Evolutionary conservation across 1,140 invertebrate species (phyloP).

Genomic region (Zaprionus vittiger): DNA sequence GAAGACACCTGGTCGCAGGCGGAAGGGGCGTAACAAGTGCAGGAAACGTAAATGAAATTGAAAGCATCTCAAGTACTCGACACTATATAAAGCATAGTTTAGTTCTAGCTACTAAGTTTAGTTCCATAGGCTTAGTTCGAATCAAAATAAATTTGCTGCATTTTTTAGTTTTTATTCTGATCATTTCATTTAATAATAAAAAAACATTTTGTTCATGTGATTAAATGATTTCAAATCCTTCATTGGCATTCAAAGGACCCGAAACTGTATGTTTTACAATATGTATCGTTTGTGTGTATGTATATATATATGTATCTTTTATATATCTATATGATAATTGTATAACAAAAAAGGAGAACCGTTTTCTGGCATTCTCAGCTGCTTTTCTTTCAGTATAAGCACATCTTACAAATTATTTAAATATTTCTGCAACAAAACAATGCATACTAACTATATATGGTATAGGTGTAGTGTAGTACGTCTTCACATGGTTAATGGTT

Average conservation of each 20-base stretch:
- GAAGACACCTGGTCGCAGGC: slow-evolving; percentile 73
- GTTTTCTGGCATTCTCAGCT: slow-evolving; percentile 40
- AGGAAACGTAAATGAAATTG: slow-evolving; percentile 71
- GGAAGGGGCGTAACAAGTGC: slow-evolving; percentile 83
- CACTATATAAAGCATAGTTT: slow-evolving; percentile 5
- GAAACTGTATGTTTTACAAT: slow-evolving; percentile 11
- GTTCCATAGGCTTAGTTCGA: slow-evolving; percentile 5
- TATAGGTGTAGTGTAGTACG: slow-evolving; percentile 14
- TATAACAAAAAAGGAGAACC: slow-evolving; percentile 72
- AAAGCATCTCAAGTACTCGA: not conserved
- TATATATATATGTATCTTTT: slow-evolving; percentile 56
- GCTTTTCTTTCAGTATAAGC: slow-evolving; percentile 37
- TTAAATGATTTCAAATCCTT: slow-evolving; percentile 56
- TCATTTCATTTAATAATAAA: slow-evolving; percentile 72
- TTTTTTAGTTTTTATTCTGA: slow-evolving; percentile 65
- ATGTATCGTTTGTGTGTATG: slow-evolving; percentile 46
- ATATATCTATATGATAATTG: slow-evolving; percentile 66
- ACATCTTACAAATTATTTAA: slow-evolving; percentile 53
- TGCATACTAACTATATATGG: slow-evolving; percentile 28
- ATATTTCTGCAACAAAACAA: slow-evolving; percentile 52
- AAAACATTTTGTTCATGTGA: slow-evolving; percentile 74
- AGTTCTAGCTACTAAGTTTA: slow-evolving; percentile 22
- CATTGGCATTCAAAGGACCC: slow-evolving; percentile 47
- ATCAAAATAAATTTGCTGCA: slow-evolving; percentile 21
- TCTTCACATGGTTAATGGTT: slow-evolving; percentile 33